Conservation (phyloP, 2,797 vertebrate genomes). For the Syndactyla subalaris region DNA sequence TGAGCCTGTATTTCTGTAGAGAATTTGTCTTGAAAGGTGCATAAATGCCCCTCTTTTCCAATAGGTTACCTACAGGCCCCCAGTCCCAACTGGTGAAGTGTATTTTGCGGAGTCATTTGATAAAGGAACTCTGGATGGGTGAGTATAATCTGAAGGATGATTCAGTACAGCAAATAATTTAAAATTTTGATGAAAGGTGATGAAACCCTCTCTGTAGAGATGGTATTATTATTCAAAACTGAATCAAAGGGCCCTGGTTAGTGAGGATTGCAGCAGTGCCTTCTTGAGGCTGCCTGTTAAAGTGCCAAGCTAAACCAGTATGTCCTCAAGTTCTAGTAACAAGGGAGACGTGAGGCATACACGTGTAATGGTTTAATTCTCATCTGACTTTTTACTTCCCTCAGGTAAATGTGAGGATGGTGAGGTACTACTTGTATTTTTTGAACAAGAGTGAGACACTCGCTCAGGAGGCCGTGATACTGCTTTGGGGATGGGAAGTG, state of each 20-base stretch:
- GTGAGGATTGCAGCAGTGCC: not conserved
- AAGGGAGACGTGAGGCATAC: not conserved
- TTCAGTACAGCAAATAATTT: not conserved
- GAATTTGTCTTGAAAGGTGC: not conserved
- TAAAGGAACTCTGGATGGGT: constrained; percentile 92
- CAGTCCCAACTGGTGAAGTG: constrained; percentile 93
- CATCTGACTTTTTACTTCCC: not conserved
- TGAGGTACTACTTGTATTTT: not conserved
- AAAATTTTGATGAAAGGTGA: not conserved
- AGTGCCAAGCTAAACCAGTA: not conserved
- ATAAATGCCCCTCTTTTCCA: not conserved
- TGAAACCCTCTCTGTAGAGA: not conserved
- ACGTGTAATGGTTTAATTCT: not conserved
- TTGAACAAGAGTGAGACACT: not conserved
- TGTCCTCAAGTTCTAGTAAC: not conserved
- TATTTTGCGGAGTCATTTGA: constrained; percentile 94
- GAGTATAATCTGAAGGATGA: constrained; percentile 62
- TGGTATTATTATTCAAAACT: not conserved
- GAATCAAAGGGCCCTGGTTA: not conserved
- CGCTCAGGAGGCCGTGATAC: not conserved
- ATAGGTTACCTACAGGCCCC: constrained; percentile 93
- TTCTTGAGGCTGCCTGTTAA: not conserved
- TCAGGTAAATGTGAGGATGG: not conserved
- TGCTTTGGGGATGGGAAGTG: not conserved
- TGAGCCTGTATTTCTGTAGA: not conserved